A percentile compares a stretch with the other conserved stretches of the same genome.
These are phyloP conservation scores for Coenonympha glycerion DNA, from an alignment of 2,888 invertebrate genomes.

Conservation along the genomic window DNA sequence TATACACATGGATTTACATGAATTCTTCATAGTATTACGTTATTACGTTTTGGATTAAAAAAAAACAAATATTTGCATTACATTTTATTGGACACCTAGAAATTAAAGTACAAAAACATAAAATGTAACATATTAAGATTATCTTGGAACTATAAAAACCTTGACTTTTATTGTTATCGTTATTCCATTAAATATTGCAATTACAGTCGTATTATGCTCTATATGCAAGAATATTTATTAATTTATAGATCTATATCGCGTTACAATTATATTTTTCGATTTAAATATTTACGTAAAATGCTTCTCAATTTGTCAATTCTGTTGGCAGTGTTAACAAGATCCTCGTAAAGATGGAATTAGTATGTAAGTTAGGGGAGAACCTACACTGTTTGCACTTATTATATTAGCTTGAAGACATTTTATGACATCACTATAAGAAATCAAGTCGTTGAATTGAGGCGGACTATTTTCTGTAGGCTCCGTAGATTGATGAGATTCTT, in stretches of 20 bases:
- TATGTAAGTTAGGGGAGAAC: conserved; percentile 58
- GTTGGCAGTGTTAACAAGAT: conserved; percentile 28
- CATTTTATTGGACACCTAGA: neutral
- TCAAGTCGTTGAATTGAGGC: conserved; percentile 25
- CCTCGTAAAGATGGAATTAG: conserved; percentile 44
- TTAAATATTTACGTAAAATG: neutral
- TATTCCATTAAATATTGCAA: neutral
- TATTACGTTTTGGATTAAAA: no score
- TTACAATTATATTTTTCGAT: neutral
- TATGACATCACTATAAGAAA: conserved; percentile 52
- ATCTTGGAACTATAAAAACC: neutral
- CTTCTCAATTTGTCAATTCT: neutral
- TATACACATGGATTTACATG: no score
- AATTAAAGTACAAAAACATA: neutral
- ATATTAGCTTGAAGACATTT: conserved; percentile 53
- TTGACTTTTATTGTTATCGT: neutral
- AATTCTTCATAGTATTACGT: no score
- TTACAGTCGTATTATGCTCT: neutral
- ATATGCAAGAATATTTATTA: neutral
- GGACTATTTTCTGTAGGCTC: conserved; percentile 4
- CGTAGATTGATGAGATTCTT: conserved; percentile 15
- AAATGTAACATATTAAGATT: neutral
- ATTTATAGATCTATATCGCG: neutral
- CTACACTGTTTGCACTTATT: conserved; percentile 30
- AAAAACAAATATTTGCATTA: no score